Percentiles rank a stretch among this genome's conserved stretches.
Evolutionary conservation across 1,140 invertebrate genomes (phyloP).

Genomic region (Lepidostoma basale): DNA sequence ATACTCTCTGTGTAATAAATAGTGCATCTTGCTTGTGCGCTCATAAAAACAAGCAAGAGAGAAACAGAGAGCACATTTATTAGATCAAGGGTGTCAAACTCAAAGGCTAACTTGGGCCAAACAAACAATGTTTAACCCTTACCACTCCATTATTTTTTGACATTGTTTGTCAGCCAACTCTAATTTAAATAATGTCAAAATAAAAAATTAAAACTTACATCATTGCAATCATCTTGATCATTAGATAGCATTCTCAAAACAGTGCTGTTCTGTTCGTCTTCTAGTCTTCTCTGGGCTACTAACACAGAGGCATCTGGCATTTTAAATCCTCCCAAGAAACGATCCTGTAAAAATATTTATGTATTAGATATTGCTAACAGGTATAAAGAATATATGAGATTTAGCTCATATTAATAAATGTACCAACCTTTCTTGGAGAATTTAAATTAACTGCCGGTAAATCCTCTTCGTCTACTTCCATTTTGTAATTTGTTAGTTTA

Average conservation of each 20-base stretch:
- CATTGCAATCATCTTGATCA: neutral
- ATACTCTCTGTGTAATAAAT: no score
- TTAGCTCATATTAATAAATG: no score
- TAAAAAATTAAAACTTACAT: slow-evolving; percentile 18
- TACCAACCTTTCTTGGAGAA: slow-evolving; percentile 1
- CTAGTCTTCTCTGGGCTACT: slow-evolving; percentile 12
- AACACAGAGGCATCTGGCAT: slow-evolving; percentile 14
- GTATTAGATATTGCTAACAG: no score
- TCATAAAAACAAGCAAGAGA: no score
- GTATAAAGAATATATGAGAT: no score
- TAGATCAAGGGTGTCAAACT: no score
- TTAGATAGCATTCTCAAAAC: slow-evolving; percentile 2
- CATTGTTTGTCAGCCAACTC: no score
- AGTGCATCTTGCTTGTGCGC: no score
- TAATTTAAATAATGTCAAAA: neutral
- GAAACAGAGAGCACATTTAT: no score
- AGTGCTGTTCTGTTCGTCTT: slow-evolving; percentile 17
- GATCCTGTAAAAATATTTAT: slow-evolving; percentile 2
- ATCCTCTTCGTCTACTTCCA: slow-evolving; percentile 12
- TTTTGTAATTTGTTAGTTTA: neutral
- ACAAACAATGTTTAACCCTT: no score
- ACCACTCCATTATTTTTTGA: no score
- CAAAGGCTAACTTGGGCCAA: no score
- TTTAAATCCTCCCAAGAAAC: neutral
- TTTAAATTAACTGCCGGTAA: slow-evolving; percentile 6